Conservation (phyloP, 2,113 vertebrate genomes). For the Lophius piscatorius region DNA sequence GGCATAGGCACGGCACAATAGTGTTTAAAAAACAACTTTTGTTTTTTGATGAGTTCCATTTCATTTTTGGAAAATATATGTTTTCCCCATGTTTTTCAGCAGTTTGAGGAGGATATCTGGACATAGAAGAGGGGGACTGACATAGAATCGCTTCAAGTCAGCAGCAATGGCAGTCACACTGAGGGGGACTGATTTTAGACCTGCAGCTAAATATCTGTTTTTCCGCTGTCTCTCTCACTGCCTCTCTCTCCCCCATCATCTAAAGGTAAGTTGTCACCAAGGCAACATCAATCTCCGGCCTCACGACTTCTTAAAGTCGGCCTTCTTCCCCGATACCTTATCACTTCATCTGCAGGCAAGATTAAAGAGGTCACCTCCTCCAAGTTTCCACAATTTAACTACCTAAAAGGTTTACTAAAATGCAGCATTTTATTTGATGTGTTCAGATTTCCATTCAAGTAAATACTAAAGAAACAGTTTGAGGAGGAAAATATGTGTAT, state of each 20-base stretch:
- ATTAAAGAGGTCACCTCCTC: constrained; percentile 82
- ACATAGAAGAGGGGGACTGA: constrained; percentile 80
- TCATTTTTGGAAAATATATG: constrained; percentile 85
- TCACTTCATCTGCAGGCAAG: constrained; percentile 77
- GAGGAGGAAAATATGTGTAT: not conserved
- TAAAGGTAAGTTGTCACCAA: constrained; percentile 77
- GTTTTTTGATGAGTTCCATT: constrained; percentile 80
- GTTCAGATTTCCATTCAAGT: not conserved
- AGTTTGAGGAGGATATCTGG: constrained; percentile 77
- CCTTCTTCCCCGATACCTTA: constrained; percentile 71
- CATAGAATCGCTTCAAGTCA: constrained; percentile 84
- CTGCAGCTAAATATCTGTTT: constrained; percentile 76
- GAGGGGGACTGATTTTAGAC: constrained; percentile 75
- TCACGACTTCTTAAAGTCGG: constrained; percentile 71
- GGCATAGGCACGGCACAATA: constrained; percentile 22
- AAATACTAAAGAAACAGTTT: not conserved
- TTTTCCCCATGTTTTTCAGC: constrained; percentile 65
- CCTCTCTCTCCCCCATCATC: constrained; percentile 47
- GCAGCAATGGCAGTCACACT: constrained; percentile 69
- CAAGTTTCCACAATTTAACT: constrained; percentile 66
- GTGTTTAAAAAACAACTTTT: constrained; percentile 72
- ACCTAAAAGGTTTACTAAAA: constrained; percentile 62
- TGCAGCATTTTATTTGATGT: constrained; percentile 15
- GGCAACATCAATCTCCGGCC: constrained; percentile 79
- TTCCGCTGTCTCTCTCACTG: constrained; percentile 46